These are phyloP conservation scores for Sphecodes monilicornis DNA, from an alignment of 2,888 invertebrate genomes.

Conservation along the genomic window DNA sequence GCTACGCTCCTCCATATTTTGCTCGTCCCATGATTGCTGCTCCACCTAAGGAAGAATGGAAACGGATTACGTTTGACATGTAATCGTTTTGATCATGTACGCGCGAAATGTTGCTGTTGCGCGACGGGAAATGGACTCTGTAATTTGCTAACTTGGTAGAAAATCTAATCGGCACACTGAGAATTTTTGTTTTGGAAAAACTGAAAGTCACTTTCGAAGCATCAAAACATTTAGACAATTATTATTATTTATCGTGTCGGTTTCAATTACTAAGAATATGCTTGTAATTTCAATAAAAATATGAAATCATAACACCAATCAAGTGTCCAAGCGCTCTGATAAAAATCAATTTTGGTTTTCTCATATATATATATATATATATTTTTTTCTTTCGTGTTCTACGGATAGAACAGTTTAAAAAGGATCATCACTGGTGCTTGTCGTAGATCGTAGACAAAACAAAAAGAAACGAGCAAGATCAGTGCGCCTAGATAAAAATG, in stretches of 20 bases:
- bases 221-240: constrained; percentile 21
- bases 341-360: constrained; percentile 9
- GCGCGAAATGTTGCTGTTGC: constrained; percentile 10
- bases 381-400: neutral
- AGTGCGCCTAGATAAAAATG: constrained; percentile 45
- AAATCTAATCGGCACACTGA: constrained; percentile 58
- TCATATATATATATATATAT: neutral
- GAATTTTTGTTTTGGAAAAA: constrained; percentile 29
- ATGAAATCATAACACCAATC: constrained; percentile 64
- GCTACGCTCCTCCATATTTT: constrained; percentile 74
- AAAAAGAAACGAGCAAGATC: constrained; percentile 22
- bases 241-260: constrained; percentile 30
- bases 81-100: neutral
- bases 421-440: constrained; percentile 56
- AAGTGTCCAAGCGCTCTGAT: constrained; percentile 67
- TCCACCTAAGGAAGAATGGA: constrained; percentile 67
- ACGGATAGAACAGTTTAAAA: constrained; percentile 5
- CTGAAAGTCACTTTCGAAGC: constrained; percentile 24
- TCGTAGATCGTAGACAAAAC: neutral
- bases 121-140: constrained; percentile 30
- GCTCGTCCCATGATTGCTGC: constrained; percentile 75
- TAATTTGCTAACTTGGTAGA: constrained; percentile 14
- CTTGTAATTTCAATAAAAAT: constrained; percentile 57
- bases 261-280: constrained; percentile 70
- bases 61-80: constrained; percentile 9